phyloP scores from a whole-genome alignment of 1,140 invertebrate species.

The Andricus grossulariae region DNA sequence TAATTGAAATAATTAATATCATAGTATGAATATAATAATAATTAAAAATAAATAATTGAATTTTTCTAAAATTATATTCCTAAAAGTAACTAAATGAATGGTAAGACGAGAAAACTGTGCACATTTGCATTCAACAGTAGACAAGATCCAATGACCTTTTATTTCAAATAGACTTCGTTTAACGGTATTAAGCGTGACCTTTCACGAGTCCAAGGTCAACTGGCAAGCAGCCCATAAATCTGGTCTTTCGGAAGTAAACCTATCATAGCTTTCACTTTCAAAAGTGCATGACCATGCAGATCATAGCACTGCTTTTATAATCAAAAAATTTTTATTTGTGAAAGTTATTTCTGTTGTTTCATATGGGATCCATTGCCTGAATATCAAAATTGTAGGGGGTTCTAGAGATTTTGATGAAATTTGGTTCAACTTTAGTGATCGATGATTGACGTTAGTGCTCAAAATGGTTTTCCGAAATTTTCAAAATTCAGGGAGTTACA shows the following conservation, averaged over 20 bases:
- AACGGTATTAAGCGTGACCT: conserved; percentile 35
- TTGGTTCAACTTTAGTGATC: too few relatives aligned
- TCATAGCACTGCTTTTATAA: not conserved
- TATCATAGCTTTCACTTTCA: conserved; percentile 41
- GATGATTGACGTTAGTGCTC: too few relatives aligned
- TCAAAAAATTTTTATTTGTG: not conserved
- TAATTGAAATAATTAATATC: too few relatives aligned
- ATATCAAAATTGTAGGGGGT: too few relatives aligned
- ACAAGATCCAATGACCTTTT: conserved; percentile 17
- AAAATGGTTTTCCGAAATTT: too few relatives aligned
- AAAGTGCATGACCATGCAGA: not conserved
- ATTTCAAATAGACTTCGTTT: conserved; percentile 18
- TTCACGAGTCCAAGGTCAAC: conserved; percentile 47
- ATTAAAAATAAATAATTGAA: too few relatives aligned
- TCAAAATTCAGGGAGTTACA: too few relatives aligned
- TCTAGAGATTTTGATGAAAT: too few relatives aligned
- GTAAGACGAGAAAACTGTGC: conserved; percentile 3
- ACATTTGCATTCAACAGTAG: conserved; percentile 25
- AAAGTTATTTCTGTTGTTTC: not conserved
- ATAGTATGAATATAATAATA: too few relatives aligned
- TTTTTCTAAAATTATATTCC: not conserved
- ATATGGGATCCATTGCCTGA: not conserved
- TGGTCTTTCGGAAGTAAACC: conserved; percentile 44
- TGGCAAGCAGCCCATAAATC: conserved; percentile 38
- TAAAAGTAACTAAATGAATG: not conserved